Base-by-base conservation (phyloP, 2,113 vertebrate species). In the Spermophilus dauricus region DNA sequence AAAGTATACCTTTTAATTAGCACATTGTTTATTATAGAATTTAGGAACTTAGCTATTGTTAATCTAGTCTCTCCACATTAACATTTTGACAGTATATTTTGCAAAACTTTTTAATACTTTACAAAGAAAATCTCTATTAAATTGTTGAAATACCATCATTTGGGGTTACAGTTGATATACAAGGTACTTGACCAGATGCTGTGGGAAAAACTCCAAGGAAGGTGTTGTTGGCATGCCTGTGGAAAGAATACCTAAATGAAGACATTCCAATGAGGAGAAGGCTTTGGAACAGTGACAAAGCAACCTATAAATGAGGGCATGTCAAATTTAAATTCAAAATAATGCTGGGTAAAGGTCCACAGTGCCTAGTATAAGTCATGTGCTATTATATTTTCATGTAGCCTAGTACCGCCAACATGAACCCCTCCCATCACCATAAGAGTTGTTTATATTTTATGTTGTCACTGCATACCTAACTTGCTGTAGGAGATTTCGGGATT, bases 251-350 rank as follows among this genome's bases (percentile, higher is more conserved):
- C 18, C 32, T 86, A 77, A 48, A 4, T 16, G 61, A 89, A 86
- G 30, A 42, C 18, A 30, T 24, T 24, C 37, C 45, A 91, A 13
- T 75, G 8, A 88, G 30, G 16, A 94, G 76, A 89, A 89, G 5
- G 37, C 32, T 92, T 89, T 53, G 12, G 8, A 94, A 5, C 1
- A 58, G 34, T 83, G 5, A 20, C 6, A 34, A 12, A 48, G 42
- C 28, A 91, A 39, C 30, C 28, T 67, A 42, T 24, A 70, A 78
- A 48, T 13, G 18, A 92, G 10, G 34, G 45, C 8, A 84, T 83
- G n/a, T 70, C 32, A 91, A 88, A 72, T 65, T 58, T 13, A 73
- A 37, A 88, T 73, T 45, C 86, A 93, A 93, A 80, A 67, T 53
- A 48, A 32, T 32, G 6, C 0, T 72, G 13, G 4, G 2, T 34